Percentiles rank a stretch among this genome's conserved stretches.
Conservation (phyloP, 2,888 invertebrate species). For the Cryptus armator region DNA sequence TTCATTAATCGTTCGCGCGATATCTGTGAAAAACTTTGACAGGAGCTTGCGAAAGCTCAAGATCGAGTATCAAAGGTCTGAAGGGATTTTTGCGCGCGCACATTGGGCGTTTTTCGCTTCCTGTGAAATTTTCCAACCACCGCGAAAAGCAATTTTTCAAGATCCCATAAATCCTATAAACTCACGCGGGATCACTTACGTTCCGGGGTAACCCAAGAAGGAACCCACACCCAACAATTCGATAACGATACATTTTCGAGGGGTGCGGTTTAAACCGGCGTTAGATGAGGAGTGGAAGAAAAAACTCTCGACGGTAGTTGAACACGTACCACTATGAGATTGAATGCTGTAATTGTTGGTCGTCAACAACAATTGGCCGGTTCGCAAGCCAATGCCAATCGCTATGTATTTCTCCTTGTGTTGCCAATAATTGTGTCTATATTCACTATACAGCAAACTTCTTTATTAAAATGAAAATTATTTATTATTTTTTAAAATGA, state of each 20-base stretch:
- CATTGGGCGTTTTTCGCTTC: background rate
- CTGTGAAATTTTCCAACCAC: background rate
- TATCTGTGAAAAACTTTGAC: background rate
- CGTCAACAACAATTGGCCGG: too few relatives aligned
- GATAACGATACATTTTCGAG: slow-evolving; percentile 19
- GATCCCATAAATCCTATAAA: background rate
- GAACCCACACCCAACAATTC: background rate
- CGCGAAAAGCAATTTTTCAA: background rate
- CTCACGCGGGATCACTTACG: slow-evolving; percentile 6
- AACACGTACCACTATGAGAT: too few relatives aligned
- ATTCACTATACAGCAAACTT: too few relatives aligned
- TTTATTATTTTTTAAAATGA: too few relatives aligned
- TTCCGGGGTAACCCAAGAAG: background rate
- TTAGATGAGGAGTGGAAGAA: background rate
- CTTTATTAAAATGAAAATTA: too few relatives aligned
- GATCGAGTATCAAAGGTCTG: background rate
- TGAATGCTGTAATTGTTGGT: too few relatives aligned
- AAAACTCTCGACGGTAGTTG: background rate
- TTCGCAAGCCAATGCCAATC: too few relatives aligned
- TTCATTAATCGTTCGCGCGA: background rate
- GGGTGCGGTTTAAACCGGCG: background rate
- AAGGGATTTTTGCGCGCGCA: background rate
- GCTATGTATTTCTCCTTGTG: too few relatives aligned
- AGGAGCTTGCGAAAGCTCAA: slow-evolving; percentile 11
- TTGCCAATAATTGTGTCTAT: too few relatives aligned